Percentiles rank a stretch among this genome's conserved stretches.
Conservation (phyloP, 2,113 vertebrate genomes). For the Trinectes maculatus region DNA sequence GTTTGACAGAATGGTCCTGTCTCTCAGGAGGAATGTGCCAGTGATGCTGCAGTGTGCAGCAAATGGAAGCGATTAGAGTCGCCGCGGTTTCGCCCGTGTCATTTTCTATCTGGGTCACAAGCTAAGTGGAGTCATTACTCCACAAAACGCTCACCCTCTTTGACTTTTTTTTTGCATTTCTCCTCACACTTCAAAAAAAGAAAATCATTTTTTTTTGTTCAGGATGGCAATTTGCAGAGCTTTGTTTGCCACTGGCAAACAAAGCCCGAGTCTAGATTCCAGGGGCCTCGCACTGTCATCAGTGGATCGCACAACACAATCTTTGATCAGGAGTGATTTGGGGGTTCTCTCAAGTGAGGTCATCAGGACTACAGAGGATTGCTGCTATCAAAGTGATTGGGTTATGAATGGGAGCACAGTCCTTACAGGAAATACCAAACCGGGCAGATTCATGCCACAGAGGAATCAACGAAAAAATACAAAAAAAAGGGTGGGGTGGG, state of each 20-base stretch:
- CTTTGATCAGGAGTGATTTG: constrained; percentile 70
- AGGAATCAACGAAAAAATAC: constrained; percentile 15
- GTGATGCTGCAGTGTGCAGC: constrained; percentile 51
- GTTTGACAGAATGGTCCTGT: constrained; percentile 53
- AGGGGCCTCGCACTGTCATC: constrained; percentile 52
- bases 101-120: constrained; percentile 68
- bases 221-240: constrained; percentile 8
- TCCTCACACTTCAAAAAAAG: constrained; percentile 28
- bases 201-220: constrained; percentile 29
- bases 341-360: constrained; percentile 68
- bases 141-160: constrained; percentile 36
- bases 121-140: constrained; percentile 64
- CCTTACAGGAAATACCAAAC: constrained; percentile 78
- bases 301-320: constrained; percentile 48
- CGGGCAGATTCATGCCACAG: constrained; percentile 25
- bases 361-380: constrained; percentile 61
- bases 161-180: constrained; percentile 41
- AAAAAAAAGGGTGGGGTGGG: too few relatives aligned
- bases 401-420: constrained; percentile 77
- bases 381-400: constrained; percentile 75
- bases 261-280: constrained; percentile 36
- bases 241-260: constrained; percentile 1
- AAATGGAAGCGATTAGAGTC: constrained; percentile 63
- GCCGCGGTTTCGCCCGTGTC: constrained; percentile 60
- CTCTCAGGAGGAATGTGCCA: constrained; percentile 52